Conservation (phyloP, 2,113 vertebrate species). For the Brachypodius melanocephalos region DNA sequence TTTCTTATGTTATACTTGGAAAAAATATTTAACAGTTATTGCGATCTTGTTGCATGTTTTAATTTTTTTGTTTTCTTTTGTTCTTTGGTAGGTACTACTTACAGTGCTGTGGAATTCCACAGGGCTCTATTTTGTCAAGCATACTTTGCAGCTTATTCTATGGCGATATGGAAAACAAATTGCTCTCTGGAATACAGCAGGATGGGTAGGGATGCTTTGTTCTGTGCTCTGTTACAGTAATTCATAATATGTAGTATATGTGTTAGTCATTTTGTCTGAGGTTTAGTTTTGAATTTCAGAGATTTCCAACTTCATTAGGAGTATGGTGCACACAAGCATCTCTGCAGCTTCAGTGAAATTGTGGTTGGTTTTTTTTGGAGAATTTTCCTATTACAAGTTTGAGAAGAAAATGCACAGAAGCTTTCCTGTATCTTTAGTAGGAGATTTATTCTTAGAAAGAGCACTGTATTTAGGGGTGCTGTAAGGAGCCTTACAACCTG, state of each 20-base stretch:
- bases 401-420: background rate
- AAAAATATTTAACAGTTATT: background rate
- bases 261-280: background rate
- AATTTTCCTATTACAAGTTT: background rate
- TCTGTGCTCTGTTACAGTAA: background rate
- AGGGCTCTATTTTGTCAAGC: constrained; percentile 87
- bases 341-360: background rate
- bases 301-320: background rate
- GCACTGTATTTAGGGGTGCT: background rate
- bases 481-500: background rate
- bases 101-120: constrained; percentile 87
- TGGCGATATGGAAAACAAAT: constrained; percentile 88
- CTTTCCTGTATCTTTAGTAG: background rate
- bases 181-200: constrained; percentile 71
- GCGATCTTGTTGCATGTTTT: background rate
- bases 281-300: background rate
- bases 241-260: background rate
- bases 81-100: constrained; percentile 77
- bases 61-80: background rate
- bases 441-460: background rate
- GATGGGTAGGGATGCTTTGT: constrained; percentile 75
- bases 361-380: background rate
- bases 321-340: background rate
- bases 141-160: constrained; percentile 93
- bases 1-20: background rate